Base-by-base conservation (phyloP, 2,113 vertebrate genomes). In the Noctilio leporinus region DNA sequence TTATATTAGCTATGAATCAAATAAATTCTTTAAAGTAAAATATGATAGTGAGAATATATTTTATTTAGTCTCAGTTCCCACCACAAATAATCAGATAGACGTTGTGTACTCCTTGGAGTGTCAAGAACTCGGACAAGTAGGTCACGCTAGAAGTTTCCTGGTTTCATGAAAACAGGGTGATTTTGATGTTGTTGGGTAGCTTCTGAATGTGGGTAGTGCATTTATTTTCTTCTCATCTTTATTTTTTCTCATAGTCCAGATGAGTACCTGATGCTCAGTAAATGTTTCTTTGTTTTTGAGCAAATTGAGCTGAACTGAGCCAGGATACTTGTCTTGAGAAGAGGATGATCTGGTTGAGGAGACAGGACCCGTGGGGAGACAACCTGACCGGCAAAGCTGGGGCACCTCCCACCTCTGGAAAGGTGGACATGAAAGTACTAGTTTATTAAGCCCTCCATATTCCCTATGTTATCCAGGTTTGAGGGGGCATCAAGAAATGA, bases 51-150 rank as follows among this genome's bases (percentile, higher is more conserved):
- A 81, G 57, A 22, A 49, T 12, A 14, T 15, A 26, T 5, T 30
- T 30, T 24, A 35, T 16, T 28, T 19, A 26, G 30, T 45, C 5
- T 73, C 75, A 33, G 2, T 59, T 43, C 20, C 59, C 5, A 17
- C 8, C 33, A 6, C 11, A 10, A 53, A 40, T 62, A 55, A 86
- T 35, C 57, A 17, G 28, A 10, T 22, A 43, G 77, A 51, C 20
- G 7, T 11, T 16, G 38, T 24, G 38, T 10, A 4, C 10, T 1
- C n/a, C 14, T 64, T 1, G 0, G 24, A 11, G 47, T 5, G 30
- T 3, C 11, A 0, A 0, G 49, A 12, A 15, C 20, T 40, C 26
- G 14, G 59, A 40, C 9, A 19, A 57, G 59, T 3, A 22, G 51
- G 15, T 22, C 10, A 6, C 20, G 14, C 5, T 11, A 24, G 19